Percentiles rank a stretch among this genome's conserved stretches.
Evolutionary conservation across 2,797 vertebrate genomes (phyloP).

Genomic region (Gila robusta): DNA sequence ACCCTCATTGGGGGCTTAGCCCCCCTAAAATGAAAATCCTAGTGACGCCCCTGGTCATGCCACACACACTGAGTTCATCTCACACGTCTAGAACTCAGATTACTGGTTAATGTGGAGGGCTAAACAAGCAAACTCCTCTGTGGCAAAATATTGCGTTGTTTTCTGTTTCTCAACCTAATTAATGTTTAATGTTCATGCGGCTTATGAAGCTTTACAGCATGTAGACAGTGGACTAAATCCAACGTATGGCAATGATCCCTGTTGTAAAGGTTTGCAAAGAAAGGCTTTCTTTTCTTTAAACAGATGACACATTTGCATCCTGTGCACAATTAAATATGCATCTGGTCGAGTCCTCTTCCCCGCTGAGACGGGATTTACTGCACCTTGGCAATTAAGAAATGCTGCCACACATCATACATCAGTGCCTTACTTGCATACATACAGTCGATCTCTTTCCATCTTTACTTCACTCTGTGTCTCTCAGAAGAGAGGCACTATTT

Average conservation of each 20-base stretch:
- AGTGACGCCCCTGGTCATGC: too few relatives aligned
- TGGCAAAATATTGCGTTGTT: not conserved
- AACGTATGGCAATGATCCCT: not conserved
- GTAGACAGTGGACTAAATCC: not conserved
- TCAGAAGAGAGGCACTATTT: not conserved
- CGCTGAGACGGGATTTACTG: slow-evolving; percentile 42
- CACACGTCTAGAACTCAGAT: not conserved
- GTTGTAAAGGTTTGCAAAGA: not conserved
- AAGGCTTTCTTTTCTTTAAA: slow-evolving; percentile 13
- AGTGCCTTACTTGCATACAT: not conserved
- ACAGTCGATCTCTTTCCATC: not conserved
- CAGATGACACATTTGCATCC: slow-evolving; percentile 34
- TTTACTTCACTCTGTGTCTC: not conserved
- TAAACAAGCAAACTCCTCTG: not conserved
- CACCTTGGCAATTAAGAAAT: slow-evolving; percentile 48
- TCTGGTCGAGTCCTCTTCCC: slow-evolving; percentile 27
- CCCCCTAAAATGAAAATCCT: too few relatives aligned
- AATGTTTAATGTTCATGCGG: slow-evolving; percentile 18
- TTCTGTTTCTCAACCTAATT: not conserved
- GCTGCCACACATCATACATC: slow-evolving; percentile 36
- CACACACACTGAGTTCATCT: not conserved
- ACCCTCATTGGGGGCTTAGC: too few relatives aligned
- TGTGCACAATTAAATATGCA: slow-evolving; percentile 25
- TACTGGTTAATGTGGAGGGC: not conserved
- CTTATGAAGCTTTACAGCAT: not conserved